Evolutionary conservation across 2,888 invertebrate species (phyloP), one percentile per base, ranked within the genome.

Genomic region (Hetaerina titia): DNA sequence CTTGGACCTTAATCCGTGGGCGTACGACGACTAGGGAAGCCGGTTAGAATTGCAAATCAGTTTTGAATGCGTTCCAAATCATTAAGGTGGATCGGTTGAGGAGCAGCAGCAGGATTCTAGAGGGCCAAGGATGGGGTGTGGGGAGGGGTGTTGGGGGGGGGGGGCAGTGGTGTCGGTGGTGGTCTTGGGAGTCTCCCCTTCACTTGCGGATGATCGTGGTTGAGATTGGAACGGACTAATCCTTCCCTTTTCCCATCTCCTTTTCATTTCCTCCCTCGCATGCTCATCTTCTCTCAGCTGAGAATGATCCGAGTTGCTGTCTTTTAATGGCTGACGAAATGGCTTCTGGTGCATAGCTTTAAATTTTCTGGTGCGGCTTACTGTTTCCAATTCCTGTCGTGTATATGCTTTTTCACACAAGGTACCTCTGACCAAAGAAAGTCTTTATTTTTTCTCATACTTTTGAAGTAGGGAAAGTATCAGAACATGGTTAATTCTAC

Each of bases 11-110:
- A 92, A 92, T 92, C 92, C 92, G 92, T 92, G 92, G 92, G 92
- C 92, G 92, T 92, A 92, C 92, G 92, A 56, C 92, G 92, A 74
- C 92, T 92, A 64, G 69, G 92, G 92, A 69, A 92, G 92, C 69
- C 92, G 69, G 92, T 92, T 92, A 92, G 92, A 92, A 92, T 92
- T 92, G 92, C 92, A 92, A 92, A 92, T 92, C 92, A 92, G 92
- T 92, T 92, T 92, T 92, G 92, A 92, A 92, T 92, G 92, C 92
- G 92, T 92, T 92, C 92, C 92, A 92, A 92, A 92, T 92, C 92
- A 92, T 92, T 92, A 92, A 92, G 92, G 92, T 92, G 92, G 92
- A 92, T 92, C 92, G 92, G 92, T n/a, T 69, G 92, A 74, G 90
- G 64, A 90, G 90, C 45, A 90, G 90, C 25, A 90, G 90, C 60